Evolutionary conservation across 2,888 invertebrate species (phyloP).

Genomic region (Emmelina monodactyla): DNA sequence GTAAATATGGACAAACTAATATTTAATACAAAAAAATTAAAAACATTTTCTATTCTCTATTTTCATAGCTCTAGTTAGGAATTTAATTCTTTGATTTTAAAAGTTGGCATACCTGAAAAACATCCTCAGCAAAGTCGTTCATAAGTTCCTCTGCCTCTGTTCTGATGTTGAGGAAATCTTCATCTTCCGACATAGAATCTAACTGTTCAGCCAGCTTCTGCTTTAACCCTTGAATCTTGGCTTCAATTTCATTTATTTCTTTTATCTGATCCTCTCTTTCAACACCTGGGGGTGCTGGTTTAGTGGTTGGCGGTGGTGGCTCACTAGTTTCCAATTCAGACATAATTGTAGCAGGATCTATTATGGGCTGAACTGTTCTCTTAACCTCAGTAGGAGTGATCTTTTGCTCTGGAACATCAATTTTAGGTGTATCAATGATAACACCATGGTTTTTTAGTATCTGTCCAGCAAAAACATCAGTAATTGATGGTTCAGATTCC

Average conservation of each 20-base stretch:
- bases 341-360: constrained; percentile 47
- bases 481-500: constrained; percentile 63
- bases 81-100: too few relatives aligned
- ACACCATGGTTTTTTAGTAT: constrained; percentile 62
- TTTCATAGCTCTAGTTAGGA: too few relatives aligned
- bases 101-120: constrained; percentile 43
- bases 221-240: constrained; percentile 63
- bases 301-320: constrained; percentile 20
- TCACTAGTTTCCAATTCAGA: constrained; percentile 15
- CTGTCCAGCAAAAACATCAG: constrained; percentile 71
- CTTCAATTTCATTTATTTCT: constrained; percentile 65
- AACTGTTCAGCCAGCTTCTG: constrained; percentile 52
- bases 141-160: constrained; percentile 68
- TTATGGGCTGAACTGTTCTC: constrained; percentile 46
- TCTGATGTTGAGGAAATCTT: constrained; percentile 71
- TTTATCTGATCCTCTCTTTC: constrained; percentile 39
- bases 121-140: constrained; percentile 60
- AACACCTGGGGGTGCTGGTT: constrained; percentile 11
- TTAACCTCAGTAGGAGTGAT: constrained; percentile 28
- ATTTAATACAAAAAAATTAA: too few relatives aligned
- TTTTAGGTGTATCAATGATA: constrained; percentile 29
- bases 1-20: too few relatives aligned
- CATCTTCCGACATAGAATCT: constrained; percentile 69
- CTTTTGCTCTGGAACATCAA: constrained; percentile 31
- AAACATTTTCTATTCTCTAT: too few relatives aligned